A percentile compares a stretch with the other conserved stretches of the same genome.
These are phyloP conservation scores for Zaprionus obscuricornis DNA, from an alignment of 2,888 invertebrate genomes.

Conservation along the genomic window DNA sequence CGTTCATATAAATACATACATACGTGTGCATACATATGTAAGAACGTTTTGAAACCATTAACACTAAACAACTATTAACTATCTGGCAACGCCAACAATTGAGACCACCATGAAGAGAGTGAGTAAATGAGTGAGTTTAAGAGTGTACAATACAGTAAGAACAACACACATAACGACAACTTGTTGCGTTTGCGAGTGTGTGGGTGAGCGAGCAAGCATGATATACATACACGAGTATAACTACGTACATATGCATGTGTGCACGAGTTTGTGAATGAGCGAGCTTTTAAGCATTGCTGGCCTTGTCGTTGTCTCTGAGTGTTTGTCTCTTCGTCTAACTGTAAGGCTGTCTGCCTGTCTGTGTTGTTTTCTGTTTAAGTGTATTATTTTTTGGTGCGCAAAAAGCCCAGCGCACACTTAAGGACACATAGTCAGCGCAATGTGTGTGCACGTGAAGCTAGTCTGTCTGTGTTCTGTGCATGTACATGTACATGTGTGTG, in stretches of 20 bases:
- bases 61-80: no score
- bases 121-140: conserved; percentile 32
- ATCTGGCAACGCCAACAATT: conserved; percentile 62
- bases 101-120: conserved; percentile 27
- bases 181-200: conserved; percentile 63
- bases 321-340: conserved; percentile 21
- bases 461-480: conserved; percentile 1
- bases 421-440: conserved; percentile 60
- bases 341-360: conserved; percentile 17
- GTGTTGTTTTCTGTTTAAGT: conserved; percentile 23
- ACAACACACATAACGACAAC: conserved; percentile 58
- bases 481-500: conserved; percentile 11
- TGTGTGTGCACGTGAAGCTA: conserved; percentile 10
- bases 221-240: background rate
- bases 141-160: conserved; percentile 20
- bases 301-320: conserved; percentile 34
- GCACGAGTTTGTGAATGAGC: conserved; percentile 13
- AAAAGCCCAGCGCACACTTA: conserved; percentile 57
- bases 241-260: background rate
- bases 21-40: no score
- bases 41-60: no score
- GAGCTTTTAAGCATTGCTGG: conserved; percentile 48
- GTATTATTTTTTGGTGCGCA: conserved; percentile 56
- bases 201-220: conserved; percentile 41
- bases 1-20: no score